Base-by-base conservation (phyloP, 2,888 invertebrate genomes). In the Meteorus colon region DNA sequence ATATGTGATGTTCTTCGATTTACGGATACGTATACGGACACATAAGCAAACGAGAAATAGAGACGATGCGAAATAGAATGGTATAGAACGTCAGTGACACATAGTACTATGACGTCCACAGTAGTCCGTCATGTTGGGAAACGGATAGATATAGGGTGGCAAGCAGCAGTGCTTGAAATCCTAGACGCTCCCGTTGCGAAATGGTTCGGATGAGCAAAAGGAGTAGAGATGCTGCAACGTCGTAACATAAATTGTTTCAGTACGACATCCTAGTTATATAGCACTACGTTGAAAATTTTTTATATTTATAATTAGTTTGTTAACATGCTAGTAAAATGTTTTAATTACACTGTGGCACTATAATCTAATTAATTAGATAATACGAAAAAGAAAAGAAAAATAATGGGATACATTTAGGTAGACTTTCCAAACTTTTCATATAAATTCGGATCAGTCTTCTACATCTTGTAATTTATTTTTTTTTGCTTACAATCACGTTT, bases 151-250 rank as follows among this genome's bases (percentile, higher is more conserved):
- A 74, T n/a, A 76, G 67, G 69, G 72, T 67, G 41, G 65, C 65
- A 69, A 67, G 76, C 75, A 75, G 75, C 75, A 79, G 66, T 78
- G 82, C 81, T 84, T 82, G 85, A 83, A 85, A 85, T 81, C 79
- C 81, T 83, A 84, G 85, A 84, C 82, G 83, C 83, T 83, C 81
- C 79, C 80, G 78, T 83, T 82, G 80, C 81, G 81, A 81, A 82
- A 82, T 81, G 81, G 80, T 82, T 84, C 84, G 79, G 78, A 84
- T 82, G 82, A 81, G 81, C 82, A 83, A 83, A 84, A 83, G 81
- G 82, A 82, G 80, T 80, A 74, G 63, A 67, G 73, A 76, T 63
- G 77, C 79, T 80, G 79, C 12, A 31, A 69, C 73, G 51, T 76
- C 69, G 63, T 75, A 71, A 67, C 72, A 70, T 69, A 69, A 71